phyloP scores from a whole-genome alignment of 2,797 vertebrate species.

The Oceanodroma leucorhoa region DNA sequence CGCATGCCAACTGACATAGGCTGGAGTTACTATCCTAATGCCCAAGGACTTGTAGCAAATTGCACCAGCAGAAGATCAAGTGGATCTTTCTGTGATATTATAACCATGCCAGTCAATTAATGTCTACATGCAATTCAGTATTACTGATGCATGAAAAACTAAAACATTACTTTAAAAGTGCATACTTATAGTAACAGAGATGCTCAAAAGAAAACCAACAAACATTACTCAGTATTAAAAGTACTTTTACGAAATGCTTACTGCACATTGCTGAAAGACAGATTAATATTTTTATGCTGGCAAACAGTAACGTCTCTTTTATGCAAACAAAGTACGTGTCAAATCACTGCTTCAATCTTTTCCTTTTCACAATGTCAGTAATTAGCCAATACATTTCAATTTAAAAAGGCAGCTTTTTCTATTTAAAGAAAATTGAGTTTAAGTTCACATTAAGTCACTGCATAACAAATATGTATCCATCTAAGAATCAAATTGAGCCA shows the following conservation, averaged over 20 bases:
- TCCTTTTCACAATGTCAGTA: not conserved
- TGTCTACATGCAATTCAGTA: not conserved
- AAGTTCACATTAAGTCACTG: not conserved
- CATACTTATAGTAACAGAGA: not conserved
- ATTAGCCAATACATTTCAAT: not conserved
- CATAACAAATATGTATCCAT: not conserved
- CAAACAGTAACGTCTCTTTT: not conserved
- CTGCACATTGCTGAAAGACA: not conserved
- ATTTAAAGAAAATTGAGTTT: not conserved
- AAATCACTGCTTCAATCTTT: not conserved
- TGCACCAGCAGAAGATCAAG: not conserved
- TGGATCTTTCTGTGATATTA: not conserved
- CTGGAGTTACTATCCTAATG: not conserved
- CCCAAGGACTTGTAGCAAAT: not conserved
- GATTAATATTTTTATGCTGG: not conserved
- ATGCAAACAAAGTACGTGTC: not conserved
- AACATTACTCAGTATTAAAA: not conserved
- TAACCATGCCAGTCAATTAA: not conserved
- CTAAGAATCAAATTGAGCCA: not conserved
- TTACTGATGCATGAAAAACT: not conserved
- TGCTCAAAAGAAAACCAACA: not conserved
- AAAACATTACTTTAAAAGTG: not conserved
- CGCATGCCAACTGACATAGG: not conserved
- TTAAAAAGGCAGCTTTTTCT: not conserved
- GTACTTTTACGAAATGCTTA: not conserved